A percentile compares a stretch with the other conserved stretches of the same genome.
phyloP scores from a whole-genome alignment of 1,140 invertebrate genomes.

The Arctopsyche grandis region DNA sequence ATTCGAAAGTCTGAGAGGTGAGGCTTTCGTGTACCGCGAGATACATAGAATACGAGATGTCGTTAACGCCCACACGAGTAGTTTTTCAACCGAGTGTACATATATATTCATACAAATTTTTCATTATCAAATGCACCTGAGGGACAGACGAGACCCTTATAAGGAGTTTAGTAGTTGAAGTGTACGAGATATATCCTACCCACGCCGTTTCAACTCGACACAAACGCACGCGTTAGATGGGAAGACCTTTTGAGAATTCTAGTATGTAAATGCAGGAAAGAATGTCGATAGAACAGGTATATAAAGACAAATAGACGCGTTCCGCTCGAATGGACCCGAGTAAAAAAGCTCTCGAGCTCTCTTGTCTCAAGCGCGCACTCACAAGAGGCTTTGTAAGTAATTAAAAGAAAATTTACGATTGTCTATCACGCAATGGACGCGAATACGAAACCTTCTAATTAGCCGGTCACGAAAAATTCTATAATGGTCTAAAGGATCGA shows the following conservation, averaged over 20 bases:
- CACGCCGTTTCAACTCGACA: background rate
- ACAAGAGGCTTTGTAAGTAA: no score
- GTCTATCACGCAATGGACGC: no score
- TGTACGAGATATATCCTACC: background rate
- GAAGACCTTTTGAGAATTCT: slow-evolving; percentile 30
- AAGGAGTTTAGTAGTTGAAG: slow-evolving; percentile 37
- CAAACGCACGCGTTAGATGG: background rate
- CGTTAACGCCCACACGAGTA: slow-evolving; percentile 18
- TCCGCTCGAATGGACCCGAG: slow-evolving; percentile 1
- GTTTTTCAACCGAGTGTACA: background rate
- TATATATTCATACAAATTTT: slow-evolving; percentile 13
- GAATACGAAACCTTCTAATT: no score
- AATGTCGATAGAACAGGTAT: slow-evolving; percentile 27
- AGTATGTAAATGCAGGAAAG: slow-evolving; percentile 31
- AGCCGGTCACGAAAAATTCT: no score
- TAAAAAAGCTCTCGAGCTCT: background rate
- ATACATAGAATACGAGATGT: slow-evolving; percentile 9
- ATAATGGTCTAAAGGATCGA: no score
- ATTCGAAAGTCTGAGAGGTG: slow-evolving; percentile 15
- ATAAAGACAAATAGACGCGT: slow-evolving; percentile 23
- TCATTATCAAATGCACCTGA: slow-evolving; percentile 25
- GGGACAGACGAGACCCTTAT: background rate
- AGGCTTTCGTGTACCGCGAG: background rate
- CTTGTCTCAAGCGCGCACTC: no score
- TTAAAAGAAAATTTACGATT: no score